Percentiles rank a stretch among this genome's conserved stretches.
phyloP scores from a whole-genome alignment of 2,113 vertebrate genomes.

The Phrynosoma platyrhinos region DNA sequence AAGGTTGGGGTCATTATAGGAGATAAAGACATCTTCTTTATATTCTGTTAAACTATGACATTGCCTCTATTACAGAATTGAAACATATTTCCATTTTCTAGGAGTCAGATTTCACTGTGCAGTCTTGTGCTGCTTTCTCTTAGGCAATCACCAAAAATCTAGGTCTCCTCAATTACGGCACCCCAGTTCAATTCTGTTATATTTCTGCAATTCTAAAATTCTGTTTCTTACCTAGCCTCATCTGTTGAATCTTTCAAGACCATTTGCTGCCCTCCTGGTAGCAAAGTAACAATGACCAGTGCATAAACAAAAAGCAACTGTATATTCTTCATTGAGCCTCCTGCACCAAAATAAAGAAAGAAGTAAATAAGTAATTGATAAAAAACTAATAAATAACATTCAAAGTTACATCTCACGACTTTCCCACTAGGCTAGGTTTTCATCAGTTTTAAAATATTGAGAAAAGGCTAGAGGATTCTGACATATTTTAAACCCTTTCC shows the following conservation, averaged over 20 bases:
- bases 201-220: accelerated
- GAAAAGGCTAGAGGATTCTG: not conserved
- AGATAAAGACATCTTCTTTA: too few species aligned
- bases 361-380: accelerated
- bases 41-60: not conserved
- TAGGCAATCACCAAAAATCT: not conserved
- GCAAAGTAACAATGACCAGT: slow-evolving; percentile 67
- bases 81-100: not conserved
- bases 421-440: not conserved
- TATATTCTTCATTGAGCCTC: slow-evolving; percentile 39
- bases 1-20: not conserved
- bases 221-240: slow-evolving; percentile 62
- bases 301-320: slow-evolving; percentile 55
- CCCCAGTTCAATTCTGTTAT: not conserved
- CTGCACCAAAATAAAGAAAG: slow-evolving; percentile 20
- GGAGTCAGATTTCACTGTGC: not conserved
- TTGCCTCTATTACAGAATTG: not conserved
- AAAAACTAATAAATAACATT: too few species aligned
- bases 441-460: not conserved
- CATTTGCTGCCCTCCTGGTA: slow-evolving; percentile 58
- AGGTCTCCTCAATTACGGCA: not conserved
- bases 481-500: not conserved
- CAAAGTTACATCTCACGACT: accelerated
- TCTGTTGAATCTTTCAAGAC: slow-evolving; percentile 45
- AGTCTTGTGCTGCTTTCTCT: not conserved